Base-by-base conservation (phyloP, 2,113 vertebrate genomes). In the Chaetops frenatus region DNA sequence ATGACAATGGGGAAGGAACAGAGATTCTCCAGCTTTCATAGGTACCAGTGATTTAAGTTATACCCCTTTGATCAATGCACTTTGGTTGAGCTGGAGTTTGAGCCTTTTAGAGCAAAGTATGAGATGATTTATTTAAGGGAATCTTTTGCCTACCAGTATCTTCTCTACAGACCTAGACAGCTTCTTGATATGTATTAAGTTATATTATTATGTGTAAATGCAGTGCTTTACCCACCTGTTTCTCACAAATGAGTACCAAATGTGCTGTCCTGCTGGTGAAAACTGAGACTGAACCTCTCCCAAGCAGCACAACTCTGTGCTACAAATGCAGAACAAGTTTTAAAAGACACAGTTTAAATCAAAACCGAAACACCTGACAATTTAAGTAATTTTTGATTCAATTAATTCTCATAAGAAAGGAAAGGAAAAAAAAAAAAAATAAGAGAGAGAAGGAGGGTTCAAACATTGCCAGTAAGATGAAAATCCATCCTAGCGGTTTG, bases 401-500 rank as follows among this genome's bases (percentile, higher is more conserved):
- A 64, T 48, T 69, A 83, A 50, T 78, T 86, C 57, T 71, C 15
- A 16, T 61, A 58, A 82, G 23, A 10, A 58, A 47, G 9, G 6
- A 9, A 19, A 17, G 6, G 44, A 17, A 45, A 1, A 1, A 9
- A 25, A 45, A 36, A 15, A 1, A 1, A 9, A 25, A 45, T n/a
- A 15, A 28, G 3, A 8, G 4, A 33, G 40, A 42, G n/a, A 29
- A 57, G 5, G 33, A 69, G 51, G 5, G 10, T 71, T 67, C 50
- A 74, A 38, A 54, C 18, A 23, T 15, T 54, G 21, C 7, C 33
- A 64, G 33, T 48, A 71, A 50, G 45, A 47, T 28, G 16, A 66
- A 71, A 86, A 15, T 48, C 36, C 53, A 2, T 67, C 48, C 66
- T 95, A 98, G 97, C 97, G 53, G 98, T 97, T 92, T 97, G 97